Percentiles rank a stretch among this genome's conserved stretches.
Conservation (phyloP, 2,113 vertebrate species). For the Zeus faber region DNA sequence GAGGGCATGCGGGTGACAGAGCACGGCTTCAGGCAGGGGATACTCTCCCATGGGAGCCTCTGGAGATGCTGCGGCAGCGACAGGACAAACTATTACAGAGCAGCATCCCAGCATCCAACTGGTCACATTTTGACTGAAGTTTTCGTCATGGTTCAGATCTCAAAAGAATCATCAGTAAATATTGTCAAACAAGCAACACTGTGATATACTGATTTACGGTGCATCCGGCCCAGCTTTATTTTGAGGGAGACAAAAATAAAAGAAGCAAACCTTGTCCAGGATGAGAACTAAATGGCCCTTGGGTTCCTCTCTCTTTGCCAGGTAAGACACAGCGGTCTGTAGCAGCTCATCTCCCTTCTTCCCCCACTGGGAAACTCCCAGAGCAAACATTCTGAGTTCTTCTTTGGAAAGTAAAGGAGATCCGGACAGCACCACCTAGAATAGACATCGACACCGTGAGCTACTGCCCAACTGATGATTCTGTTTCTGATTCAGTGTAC, state of each 20-base stretch:
- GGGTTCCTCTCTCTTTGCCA: slow-evolving; percentile 23
- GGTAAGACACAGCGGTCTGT: slow-evolving; percentile 53
- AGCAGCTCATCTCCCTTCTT: slow-evolving; percentile 67
- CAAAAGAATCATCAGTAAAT: too few species aligned
- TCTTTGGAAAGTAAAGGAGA: slow-evolving; percentile 65
- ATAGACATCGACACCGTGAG: slow-evolving; percentile 5
- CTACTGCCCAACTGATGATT: too few species aligned
- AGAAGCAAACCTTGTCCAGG: slow-evolving; percentile 81
- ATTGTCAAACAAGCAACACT: too few species aligned
- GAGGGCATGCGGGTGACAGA: slow-evolving; percentile 87
- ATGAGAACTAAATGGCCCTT: slow-evolving; percentile 81
- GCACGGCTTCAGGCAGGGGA: slow-evolving; percentile 67
- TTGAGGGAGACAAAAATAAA: slow-evolving; percentile 1
- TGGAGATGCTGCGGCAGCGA: slow-evolving; percentile 79
- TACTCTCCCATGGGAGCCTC: slow-evolving; percentile 90
- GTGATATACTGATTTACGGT: neutral
- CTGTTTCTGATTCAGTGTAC: too few species aligned
- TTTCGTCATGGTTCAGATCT: too few species aligned
- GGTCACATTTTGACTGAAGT: neutral
- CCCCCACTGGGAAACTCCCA: slow-evolving; percentile 62
- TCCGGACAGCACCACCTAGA: slow-evolving; percentile 73
- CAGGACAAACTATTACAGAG: neutral
- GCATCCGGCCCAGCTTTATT: neutral
- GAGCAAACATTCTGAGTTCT: slow-evolving; percentile 70
- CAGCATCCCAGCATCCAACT: neutral